A percentile compares a stretch with the other conserved stretches of the same genome.
These are phyloP conservation scores for Parazoanthus swiftii DNA, from an alignment of 92 coral and sea anemone genomes.

Conservation along the genomic window DNA sequence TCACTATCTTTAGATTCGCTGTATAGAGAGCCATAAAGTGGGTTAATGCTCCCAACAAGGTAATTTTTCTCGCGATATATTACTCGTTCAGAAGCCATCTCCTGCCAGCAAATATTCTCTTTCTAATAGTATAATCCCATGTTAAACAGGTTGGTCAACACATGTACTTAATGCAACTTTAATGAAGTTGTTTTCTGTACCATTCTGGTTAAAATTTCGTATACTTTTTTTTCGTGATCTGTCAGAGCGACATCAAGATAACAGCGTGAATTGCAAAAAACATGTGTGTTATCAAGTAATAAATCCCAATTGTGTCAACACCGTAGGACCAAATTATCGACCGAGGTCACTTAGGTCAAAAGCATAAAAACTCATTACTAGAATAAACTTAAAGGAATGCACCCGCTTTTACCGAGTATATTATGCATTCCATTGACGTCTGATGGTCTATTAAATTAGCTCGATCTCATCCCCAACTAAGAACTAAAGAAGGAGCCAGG, in stretches of 20 bases:
- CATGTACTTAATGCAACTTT: not conserved
- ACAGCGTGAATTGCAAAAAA: not conserved
- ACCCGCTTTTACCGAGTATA: not conserved
- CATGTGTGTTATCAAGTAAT: not conserved
- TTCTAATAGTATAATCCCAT: constrained; percentile 3
- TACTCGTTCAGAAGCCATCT: not conserved
- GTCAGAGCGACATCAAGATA: not conserved
- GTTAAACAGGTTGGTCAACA: not conserved
- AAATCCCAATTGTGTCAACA: not conserved
- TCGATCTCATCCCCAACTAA: not conserved
- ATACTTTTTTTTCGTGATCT: too few species aligned
- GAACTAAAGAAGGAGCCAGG: too few species aligned
- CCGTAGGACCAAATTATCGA: not conserved
- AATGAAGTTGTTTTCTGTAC: not conserved
- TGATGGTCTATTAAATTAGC: not conserved
- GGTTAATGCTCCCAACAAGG: not conserved
- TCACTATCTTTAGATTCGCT: not conserved
- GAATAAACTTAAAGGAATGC: not conserved
- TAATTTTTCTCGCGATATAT: not conserved
- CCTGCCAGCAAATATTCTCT: not conserved
- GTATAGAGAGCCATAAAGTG: not conserved
- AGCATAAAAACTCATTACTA: not conserved
- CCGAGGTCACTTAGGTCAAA: not conserved
- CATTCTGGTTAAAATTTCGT: not conserved
- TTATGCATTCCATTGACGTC: not conserved